A percentile compares a stretch with the other conserved stretches of the same genome.
These are phyloP conservation scores for Macrophya alboannulata DNA, from an alignment of 2,888 invertebrate species.

Conservation along the genomic window DNA sequence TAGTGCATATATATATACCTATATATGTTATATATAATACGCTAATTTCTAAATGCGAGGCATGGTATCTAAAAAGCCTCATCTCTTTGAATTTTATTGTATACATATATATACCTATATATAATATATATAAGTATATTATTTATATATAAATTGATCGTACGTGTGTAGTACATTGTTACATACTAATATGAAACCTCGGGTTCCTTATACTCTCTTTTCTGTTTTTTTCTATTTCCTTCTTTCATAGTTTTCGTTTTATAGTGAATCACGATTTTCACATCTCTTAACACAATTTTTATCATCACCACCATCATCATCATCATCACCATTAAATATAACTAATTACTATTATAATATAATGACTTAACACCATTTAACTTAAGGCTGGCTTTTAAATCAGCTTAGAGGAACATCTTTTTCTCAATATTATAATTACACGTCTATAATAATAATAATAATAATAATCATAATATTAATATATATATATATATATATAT, in stretches of 20 bases:
- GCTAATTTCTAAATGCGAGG: constrained; percentile 60
- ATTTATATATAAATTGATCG: constrained; percentile 44
- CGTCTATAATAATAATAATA: background rate
- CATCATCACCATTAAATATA: constrained; percentile 8
- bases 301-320: background rate
- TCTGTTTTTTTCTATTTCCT: background rate
- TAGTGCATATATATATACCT: background rate
- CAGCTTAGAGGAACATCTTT: constrained; percentile 79
- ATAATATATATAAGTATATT: too few species aligned
- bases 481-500: constrained; percentile 29
- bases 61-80: constrained; percentile 59
- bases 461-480: background rate
- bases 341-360: constrained; percentile 19
- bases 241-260: background rate
- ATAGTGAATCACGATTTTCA: constrained; percentile 16
- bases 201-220: background rate
- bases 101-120: constrained; percentile 59
- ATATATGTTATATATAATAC: constrained; percentile 56
- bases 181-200: constrained; percentile 22
- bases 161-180: background rate
- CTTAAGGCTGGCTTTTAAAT: constrained; percentile 78
- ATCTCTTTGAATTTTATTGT: background rate
- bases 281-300: background rate
- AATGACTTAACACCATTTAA: constrained; percentile 60
- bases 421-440: constrained; percentile 45